phyloP scores from a whole-genome alignment of 1,140 invertebrate species.

The Andricus grossulariae region DNA sequence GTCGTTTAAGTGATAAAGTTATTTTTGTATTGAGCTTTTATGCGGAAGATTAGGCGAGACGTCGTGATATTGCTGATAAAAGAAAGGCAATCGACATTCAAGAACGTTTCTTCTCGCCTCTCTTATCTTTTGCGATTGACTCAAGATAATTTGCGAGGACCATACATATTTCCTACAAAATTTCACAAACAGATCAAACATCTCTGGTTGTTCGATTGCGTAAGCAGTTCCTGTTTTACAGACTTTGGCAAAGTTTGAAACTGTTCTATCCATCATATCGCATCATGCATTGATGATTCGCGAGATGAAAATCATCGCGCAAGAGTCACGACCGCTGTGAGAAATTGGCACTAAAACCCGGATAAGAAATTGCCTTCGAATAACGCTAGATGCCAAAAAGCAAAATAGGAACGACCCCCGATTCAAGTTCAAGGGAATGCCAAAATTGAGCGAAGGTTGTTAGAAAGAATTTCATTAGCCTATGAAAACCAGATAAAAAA shows the following conservation, averaged over 20 bases:
- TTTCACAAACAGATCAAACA: not conserved
- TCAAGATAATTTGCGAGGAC: not conserved
- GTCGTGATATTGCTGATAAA: not conserved
- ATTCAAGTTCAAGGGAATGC: constrained; percentile 42
- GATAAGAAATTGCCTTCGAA: constrained; percentile 38
- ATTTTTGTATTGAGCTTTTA: constrained; percentile 35
- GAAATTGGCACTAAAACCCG: constrained; percentile 44
- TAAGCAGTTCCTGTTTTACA: not conserved
- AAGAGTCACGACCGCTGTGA: constrained; percentile 29
- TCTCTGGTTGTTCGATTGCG: not conserved
- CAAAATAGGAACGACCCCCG: constrained; percentile 37
- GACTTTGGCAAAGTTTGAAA: constrained; percentile 8
- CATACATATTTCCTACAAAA: not conserved
- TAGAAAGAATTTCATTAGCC: not conserved
- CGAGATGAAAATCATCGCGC: constrained; percentile 19
- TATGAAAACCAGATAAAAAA: too few species aligned
- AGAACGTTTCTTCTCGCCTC: not conserved
- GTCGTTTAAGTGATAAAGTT: constrained; percentile 39
- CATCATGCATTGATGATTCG: constrained; percentile 17
- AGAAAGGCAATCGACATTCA: constrained; percentile 8
- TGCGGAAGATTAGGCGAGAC: constrained; percentile 9
- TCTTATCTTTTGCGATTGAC: not conserved
- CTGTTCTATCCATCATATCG: not conserved
- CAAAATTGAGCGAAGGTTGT: not conserved
- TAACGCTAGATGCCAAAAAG: constrained; percentile 28